Percentiles rank a stretch among this genome's conserved stretches.
Evolutionary conservation across 2,797 vertebrate species (phyloP).

Genomic region (Anniella stebbinsi): DNA sequence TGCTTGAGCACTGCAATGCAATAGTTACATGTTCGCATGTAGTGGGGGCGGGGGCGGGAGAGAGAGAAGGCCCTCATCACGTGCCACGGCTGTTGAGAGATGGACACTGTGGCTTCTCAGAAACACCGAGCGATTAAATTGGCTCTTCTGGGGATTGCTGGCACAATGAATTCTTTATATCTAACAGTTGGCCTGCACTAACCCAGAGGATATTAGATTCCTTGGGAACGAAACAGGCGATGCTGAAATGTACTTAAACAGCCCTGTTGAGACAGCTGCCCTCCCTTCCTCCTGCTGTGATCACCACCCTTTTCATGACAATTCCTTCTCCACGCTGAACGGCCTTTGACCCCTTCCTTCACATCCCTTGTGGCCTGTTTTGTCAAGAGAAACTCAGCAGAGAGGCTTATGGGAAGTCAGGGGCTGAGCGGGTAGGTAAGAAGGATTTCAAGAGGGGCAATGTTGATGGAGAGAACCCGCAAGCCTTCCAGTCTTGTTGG

Average conservation of each 20-base stretch:
- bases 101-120: constrained; percentile 56
- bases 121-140: constrained; percentile 72
- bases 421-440: not conserved
- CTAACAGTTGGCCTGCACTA: constrained; percentile 75
- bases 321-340: constrained; percentile 54
- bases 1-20: constrained; percentile 67
- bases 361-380: constrained; percentile 13
- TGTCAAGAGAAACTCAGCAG: fast-evolving
- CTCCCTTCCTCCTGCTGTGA: constrained; percentile 33
- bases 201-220: constrained; percentile 78
- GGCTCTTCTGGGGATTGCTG: constrained; percentile 70
- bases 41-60: constrained; percentile 31
- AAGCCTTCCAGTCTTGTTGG: constrained; percentile 48
- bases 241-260: constrained; percentile 70
- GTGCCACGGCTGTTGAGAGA: constrained; percentile 59
- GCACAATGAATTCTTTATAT: constrained; percentile 76
- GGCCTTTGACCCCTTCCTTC: constrained; percentile 49
- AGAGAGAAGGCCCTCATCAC: constrained; percentile 59
- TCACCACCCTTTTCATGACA: constrained; percentile 49
- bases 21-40: constrained; percentile 74
- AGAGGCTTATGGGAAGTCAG: not conserved
- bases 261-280: not conserved
- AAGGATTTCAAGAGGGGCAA: constrained; percentile 9
- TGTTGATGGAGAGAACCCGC: constrained; percentile 25
- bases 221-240: constrained; percentile 66